phyloP scores from a whole-genome alignment of 1,140 invertebrate genomes.

The Scaptomyza hsui region DNA sequence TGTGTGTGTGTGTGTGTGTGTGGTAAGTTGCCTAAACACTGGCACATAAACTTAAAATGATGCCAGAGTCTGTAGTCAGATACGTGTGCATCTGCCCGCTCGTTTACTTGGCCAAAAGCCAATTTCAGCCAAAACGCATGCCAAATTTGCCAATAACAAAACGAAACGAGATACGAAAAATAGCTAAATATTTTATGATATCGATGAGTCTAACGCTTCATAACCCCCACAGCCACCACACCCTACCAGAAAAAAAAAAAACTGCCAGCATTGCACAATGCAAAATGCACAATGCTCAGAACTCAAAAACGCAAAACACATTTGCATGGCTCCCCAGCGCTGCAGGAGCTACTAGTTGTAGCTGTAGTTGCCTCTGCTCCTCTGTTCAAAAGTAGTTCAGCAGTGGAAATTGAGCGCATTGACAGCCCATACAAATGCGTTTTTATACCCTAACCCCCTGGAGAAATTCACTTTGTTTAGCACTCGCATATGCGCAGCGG shows the following conservation, averaged over 20 bases:
- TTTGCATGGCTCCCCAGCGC: conserved; percentile 35
- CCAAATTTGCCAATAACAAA: conserved; percentile 78
- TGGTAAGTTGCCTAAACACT: too few species aligned
- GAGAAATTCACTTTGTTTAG: conserved; percentile 42
- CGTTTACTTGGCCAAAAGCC: conserved; percentile 74
- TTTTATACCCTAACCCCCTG: conserved; percentile 52
- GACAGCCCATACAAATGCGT: conserved; percentile 69
- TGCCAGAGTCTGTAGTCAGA: conserved; percentile 39
- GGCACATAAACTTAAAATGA: conserved; percentile 46
- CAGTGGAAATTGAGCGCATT: conserved; percentile 61
- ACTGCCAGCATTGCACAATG: conserved; percentile 27
- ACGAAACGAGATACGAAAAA: conserved; percentile 77
- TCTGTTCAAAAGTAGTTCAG: conserved; percentile 66
- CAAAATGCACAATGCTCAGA: conserved; percentile 20
- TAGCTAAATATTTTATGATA: conserved; percentile 80
- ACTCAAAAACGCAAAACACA: conserved; percentile 42
- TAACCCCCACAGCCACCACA: too few species aligned
- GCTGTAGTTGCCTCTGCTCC: conserved; percentile 13
- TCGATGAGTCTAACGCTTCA: conserved; percentile 50
- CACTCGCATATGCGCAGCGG: conserved; percentile 18
- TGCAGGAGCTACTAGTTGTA: background rate
- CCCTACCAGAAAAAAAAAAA: conserved; percentile 12
- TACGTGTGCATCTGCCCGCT: conserved; percentile 38
- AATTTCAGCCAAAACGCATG: conserved; percentile 75
- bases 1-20: background rate